Conservation (phyloP, 2,888 invertebrate genomes). For the Stenichneumon culpator region DNA sequence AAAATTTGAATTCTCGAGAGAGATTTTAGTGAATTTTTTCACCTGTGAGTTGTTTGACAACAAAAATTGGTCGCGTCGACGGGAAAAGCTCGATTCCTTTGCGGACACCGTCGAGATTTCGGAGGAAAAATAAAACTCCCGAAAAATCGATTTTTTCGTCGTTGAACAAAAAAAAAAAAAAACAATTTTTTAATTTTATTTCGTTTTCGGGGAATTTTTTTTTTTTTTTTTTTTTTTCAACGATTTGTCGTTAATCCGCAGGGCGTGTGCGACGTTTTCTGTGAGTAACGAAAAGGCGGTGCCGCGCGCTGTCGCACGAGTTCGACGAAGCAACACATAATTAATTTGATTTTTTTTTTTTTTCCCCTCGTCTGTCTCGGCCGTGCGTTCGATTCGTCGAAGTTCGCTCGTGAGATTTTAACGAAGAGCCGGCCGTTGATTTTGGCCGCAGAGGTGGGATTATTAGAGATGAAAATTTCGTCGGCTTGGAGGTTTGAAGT, state of each 20-base stretch:
- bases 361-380: too few species aligned
- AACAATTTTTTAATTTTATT: conserved; percentile 20
- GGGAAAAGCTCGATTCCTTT: too few species aligned
- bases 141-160: background rate
- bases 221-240: too few species aligned
- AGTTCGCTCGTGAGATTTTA: too few species aligned
- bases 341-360: conserved; percentile 33
- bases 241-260: conserved; percentile 24
- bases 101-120: too few species aligned
- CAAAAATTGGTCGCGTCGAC: conserved; percentile 11
- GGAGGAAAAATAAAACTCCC: background rate
- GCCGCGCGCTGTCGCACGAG: conserved; percentile 75
- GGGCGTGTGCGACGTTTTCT: conserved; percentile 74
- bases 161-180: conserved; percentile 20
- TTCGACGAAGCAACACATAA: conserved; percentile 41
- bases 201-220: conserved; percentile 14
- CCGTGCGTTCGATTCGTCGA: too few species aligned
- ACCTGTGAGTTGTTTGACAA: conserved; percentile 52
- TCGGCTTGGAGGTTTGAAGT: background rate
- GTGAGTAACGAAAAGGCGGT: conserved; percentile 82
- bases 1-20: background rate
- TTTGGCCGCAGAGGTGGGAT: too few species aligned
- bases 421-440: too few species aligned
- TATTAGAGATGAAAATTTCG: background rate
- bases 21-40: background rate